Evolutionary conservation across 2,797 vertebrate genomes (phyloP).

Genomic region (Cynopterus sphinx): DNA sequence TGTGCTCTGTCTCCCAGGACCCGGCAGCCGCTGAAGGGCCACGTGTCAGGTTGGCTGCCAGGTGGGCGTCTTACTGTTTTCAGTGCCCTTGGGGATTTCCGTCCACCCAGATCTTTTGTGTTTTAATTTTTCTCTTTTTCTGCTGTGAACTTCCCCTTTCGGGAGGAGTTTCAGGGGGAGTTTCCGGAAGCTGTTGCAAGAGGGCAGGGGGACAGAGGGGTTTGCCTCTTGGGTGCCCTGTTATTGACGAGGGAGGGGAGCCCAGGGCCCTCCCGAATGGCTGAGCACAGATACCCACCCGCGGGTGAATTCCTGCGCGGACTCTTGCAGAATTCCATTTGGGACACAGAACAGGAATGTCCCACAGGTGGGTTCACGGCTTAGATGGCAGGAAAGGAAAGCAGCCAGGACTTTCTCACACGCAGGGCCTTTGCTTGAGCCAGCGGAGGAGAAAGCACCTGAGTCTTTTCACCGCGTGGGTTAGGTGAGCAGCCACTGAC

Average conservation of each 20-base stretch:
- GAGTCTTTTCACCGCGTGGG: background rate
- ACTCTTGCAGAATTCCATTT: background rate
- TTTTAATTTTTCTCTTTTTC: background rate
- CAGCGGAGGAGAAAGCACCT: background rate
- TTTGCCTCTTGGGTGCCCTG: background rate
- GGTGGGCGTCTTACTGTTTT: background rate
- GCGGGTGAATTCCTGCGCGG: rapidly evolving
- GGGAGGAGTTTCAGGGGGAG: background rate
- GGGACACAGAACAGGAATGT: background rate
- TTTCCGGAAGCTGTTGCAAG: background rate
- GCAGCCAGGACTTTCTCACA: background rate
- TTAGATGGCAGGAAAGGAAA: background rate
- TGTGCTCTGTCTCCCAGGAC: rapidly evolving
- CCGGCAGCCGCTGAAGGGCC: rapidly evolving
- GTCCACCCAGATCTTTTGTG: background rate
- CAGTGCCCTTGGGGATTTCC: background rate
- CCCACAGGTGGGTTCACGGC: background rate
- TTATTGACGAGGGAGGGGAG: too few relatives aligned
- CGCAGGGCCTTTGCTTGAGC: too few relatives aligned
- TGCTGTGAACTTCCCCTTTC: slow-evolving; percentile 32
- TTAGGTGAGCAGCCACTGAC: too few relatives aligned
- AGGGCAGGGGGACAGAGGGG: background rate
- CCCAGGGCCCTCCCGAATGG: background rate
- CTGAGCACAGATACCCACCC: background rate
- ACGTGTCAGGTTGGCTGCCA: rapidly evolving